These are phyloP conservation scores for Beroe forskalii DNA, from an alignment of 37 sponge, comb jelly and placozoan genomes.

Conservation along the genomic window DNA sequence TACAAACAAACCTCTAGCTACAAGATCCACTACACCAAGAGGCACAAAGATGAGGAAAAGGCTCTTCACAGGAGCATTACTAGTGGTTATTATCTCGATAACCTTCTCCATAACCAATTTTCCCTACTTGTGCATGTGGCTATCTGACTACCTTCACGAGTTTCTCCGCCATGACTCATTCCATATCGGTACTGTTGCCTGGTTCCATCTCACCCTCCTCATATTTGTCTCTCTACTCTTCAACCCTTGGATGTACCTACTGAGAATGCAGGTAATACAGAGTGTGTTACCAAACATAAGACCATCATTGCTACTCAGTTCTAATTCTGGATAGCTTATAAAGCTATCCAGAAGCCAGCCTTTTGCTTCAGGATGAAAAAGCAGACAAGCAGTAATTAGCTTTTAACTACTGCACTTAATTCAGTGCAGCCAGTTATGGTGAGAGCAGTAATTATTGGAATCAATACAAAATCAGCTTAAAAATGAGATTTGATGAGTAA, in stretches of 20 bases:
- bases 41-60: not conserved
- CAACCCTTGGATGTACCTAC: slow-evolving; percentile 18
- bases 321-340: too few species aligned
- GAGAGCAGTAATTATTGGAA: too few species aligned
- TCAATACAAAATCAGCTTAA: too few species aligned
- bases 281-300: not conserved
- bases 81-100: not conserved
- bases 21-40: not conserved
- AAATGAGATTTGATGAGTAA: too few species aligned
- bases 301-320: too few species aligned
- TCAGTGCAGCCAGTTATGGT: too few species aligned
- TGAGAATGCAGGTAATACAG: not conserved
- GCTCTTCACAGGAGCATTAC: not conserved
- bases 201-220: slow-evolving; percentile 16
- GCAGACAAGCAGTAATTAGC: too few species aligned
- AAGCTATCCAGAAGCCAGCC: too few species aligned
- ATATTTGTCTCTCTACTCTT: not conserved
- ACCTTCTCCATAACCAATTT: not conserved
- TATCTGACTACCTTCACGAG: not conserved
- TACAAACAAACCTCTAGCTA: too few species aligned
- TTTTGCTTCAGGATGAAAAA: too few species aligned
- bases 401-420: too few species aligned
- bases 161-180: not conserved
- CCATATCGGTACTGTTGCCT: not conserved
- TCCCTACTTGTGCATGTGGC: slow-evolving; percentile 7